A percentile compares a stretch with the other conserved stretches of the same genome.
These are phyloP conservation scores for Trimorus sp. DNA, from an alignment of 2,888 invertebrate genomes.

Conservation along the genomic window DNA sequence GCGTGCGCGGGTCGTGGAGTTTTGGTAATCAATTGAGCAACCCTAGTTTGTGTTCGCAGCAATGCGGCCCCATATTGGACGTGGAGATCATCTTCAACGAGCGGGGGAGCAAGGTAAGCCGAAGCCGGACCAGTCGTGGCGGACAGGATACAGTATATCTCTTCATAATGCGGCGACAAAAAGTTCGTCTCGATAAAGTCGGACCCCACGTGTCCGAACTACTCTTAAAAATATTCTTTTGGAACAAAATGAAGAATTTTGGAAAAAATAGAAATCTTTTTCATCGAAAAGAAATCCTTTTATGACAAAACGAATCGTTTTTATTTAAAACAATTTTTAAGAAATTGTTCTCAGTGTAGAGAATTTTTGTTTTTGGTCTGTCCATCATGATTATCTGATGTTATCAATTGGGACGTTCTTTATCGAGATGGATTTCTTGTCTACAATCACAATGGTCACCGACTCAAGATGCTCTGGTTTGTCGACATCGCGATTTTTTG, in stretches of 20 bases:
- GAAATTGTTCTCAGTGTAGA: not conserved
- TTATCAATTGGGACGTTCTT: not conserved
- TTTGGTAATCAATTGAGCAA: not conserved
- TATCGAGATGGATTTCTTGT: conserved; percentile 46
- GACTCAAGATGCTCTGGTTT: conserved; percentile 38
- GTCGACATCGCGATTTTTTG: no score
- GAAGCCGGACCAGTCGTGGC: conserved; percentile 47
- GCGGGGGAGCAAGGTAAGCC: conserved; percentile 99
- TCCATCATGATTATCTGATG: not conserved
- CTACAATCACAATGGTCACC: conserved; percentile 44
- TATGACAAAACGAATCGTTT: no score
- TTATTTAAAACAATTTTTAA: no score
- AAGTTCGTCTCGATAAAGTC: conserved; percentile 51
- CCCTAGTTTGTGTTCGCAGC: conserved; percentile 84
- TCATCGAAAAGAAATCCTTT: no score
- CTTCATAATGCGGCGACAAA: conserved; percentile 26
- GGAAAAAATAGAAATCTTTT: no score
- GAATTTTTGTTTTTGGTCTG: no score
- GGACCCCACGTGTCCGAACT: conserved; percentile 4
- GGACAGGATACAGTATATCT: conserved; percentile 32
- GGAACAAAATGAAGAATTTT: no score
- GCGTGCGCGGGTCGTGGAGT: no score
- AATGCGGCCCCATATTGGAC: conserved; percentile 99
- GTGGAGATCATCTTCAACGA: conserved; percentile 99
- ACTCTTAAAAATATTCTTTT: no score